Conservation (phyloP, 2,113 vertebrate genomes). For the Thermophis baileyi region DNA sequence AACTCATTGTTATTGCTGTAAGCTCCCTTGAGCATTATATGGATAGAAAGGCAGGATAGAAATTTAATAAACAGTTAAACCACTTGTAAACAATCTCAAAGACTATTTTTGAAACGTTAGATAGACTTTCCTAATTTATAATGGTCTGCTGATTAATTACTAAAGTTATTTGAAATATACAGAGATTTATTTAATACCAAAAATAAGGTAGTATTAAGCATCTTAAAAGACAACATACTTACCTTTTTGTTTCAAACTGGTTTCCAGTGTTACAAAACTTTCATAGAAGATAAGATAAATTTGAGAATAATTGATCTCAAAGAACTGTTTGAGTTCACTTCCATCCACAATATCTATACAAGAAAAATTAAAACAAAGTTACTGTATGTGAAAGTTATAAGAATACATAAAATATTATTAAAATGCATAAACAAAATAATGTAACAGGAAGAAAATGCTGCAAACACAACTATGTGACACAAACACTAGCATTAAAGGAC, state of each 20-base stretch:
- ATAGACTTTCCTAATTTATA: background rate
- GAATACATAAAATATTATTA: background rate
- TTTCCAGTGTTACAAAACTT: conserved; percentile 99
- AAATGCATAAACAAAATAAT: background rate
- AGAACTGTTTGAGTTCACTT: conserved; percentile 93
- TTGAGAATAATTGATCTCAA: conserved; percentile 95
- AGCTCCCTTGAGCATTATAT: background rate
- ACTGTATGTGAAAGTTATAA: background rate
- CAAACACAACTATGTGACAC: background rate
- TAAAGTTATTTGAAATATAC: background rate
- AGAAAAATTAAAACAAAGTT: background rate
- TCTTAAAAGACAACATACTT: conserved; percentile 46
- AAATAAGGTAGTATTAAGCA: background rate
- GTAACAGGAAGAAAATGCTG: background rate
- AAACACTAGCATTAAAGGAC: background rate
- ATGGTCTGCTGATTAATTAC: background rate
- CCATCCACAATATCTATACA: conserved; percentile 88
- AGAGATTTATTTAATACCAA: background rate
- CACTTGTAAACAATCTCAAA: background rate
- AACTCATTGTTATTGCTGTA: background rate
- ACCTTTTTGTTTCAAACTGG: conserved; percentile 98
- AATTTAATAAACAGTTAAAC: background rate
- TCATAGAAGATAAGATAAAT: conserved; percentile 99
- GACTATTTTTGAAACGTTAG: background rate
- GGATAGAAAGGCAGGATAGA: background rate